Base-by-base conservation (phyloP, 2,797 vertebrate genomes). In the Pseudochromis fuscus region DNA sequence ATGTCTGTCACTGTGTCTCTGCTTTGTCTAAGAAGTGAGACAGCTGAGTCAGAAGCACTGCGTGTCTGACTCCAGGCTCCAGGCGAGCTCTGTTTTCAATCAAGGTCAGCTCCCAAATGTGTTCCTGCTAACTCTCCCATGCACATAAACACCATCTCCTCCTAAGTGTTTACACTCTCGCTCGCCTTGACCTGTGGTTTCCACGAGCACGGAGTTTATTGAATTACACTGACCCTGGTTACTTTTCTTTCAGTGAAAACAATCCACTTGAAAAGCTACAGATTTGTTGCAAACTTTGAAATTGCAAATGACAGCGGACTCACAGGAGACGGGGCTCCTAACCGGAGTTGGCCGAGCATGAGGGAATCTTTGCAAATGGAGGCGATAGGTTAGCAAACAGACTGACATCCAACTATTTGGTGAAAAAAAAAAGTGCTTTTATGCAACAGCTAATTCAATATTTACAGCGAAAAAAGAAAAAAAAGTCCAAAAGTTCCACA, bases 81-180 rank as follows among this genome's bases (percentile, higher is more conserved):
- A 52, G 79, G 45, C 45, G 4, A 81, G 68, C 53, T 79, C 80
- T 86, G 87, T 77, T 91, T 88, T 76, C 70, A 81, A 83, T 91
- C 82, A 83, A 64, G 63, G 42, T 59, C 52, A 3, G 12, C 48
- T 87, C 77, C 75, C 66, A 76, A 62, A 81, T 21, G 57, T 63
- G 66, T 63, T 74, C 45, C 77, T 48, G 71, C 45, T 64, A 66
- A 56, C 60, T 76, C 71, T 75, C 69, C 48, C 51, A 37, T 48
- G 66, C 69, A 79, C 55, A 75, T 64, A 80, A 87, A 80, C 70
- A 82, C 60, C 52, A 45, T 25, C 37, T 28, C 44, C 11, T 21
- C 49, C 24, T 60, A 44, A 68, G 49, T 70, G 72, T 85, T 85
- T 81, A 84, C 49, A 60, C 56, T 61, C 55, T 37, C 8, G 24